These are phyloP conservation scores for Lithophane ornitopus DNA, from an alignment of 2,888 invertebrate species.

Conservation along the genomic window DNA sequence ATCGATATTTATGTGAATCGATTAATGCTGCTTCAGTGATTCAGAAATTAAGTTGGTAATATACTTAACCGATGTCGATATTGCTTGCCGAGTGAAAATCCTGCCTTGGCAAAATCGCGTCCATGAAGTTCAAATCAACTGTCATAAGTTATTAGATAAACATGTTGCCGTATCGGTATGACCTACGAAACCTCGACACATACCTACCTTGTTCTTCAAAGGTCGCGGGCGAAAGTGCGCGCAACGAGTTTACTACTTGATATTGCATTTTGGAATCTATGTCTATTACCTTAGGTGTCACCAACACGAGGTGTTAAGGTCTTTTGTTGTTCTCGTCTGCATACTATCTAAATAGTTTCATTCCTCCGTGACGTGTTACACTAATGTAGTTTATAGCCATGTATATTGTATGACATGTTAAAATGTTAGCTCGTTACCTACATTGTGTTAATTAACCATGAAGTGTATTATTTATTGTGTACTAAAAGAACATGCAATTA, in stretches of 20 bases:
- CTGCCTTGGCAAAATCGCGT: constrained; percentile 9
- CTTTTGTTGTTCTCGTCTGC: constrained; percentile 57
- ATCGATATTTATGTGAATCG: constrained; percentile 55
- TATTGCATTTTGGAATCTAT: constrained; percentile 50
- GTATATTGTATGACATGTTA: constrained; percentile 35
- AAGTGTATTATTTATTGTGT: constrained; percentile 46
- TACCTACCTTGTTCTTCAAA: constrained; percentile 59
- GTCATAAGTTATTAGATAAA: constrained; percentile 63
- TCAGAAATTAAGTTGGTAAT: constrained; percentile 30
- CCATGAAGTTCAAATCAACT: constrained; percentile 49
- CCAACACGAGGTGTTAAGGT: constrained; percentile 10
- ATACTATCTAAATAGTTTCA: constrained; percentile 67
- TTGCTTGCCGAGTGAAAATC: constrained; percentile 33
- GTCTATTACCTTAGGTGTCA: constrained; percentile 39
- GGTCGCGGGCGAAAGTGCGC: constrained; percentile 66
- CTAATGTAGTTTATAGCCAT: constrained; percentile 43
- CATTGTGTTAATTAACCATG: constrained; percentile 56
- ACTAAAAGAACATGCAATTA: constrained; percentile 31
- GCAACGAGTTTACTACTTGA: constrained; percentile 32
- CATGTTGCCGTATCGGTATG: constrained; percentile 60
- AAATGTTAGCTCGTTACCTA: constrained; percentile 44
- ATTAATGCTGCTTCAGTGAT: constrained; percentile 47
- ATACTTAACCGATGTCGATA: constrained; percentile 26
- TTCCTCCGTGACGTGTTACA: constrained; percentile 61
- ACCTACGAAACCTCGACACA: constrained; percentile 66